A percentile compares a stretch with the other conserved stretches of the same genome.
phyloP scores from a whole-genome alignment of 2,888 invertebrate species.

The Leptinotarsa peninsularis region DNA sequence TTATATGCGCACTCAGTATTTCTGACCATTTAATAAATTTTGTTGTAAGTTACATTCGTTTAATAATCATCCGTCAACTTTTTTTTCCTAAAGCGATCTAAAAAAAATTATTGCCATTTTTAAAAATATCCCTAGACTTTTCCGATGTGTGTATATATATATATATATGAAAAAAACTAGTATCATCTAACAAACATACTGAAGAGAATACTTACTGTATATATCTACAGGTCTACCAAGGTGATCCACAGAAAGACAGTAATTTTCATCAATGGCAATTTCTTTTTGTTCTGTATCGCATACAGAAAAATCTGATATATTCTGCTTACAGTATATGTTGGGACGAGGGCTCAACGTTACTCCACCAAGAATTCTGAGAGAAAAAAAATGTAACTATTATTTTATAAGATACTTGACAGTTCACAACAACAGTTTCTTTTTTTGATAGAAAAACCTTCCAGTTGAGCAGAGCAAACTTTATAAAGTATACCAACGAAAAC shows the following conservation, averaged over 20 bases:
- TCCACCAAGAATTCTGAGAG: slow-evolving; percentile 86
- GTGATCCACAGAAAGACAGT: slow-evolving; percentile 96
- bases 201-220: slow-evolving; percentile 74
- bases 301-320: slow-evolving; percentile 95
- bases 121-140: no score
- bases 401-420: background rate
- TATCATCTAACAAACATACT: background rate
- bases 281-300: slow-evolving; percentile 96
- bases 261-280: slow-evolving; percentile 93
- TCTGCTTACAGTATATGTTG: slow-evolving; percentile 90
- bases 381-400: slow-evolving; percentile 13
- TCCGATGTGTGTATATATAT: background rate
- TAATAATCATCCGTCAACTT: no score
- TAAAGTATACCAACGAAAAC: no score
- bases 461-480: no score
- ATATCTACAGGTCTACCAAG: slow-evolving; percentile 94
- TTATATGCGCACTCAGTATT: no score
- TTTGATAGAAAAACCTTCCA: no score
- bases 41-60: no score
- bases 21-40: no score
- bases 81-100: no score
- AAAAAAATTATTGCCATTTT: no score
- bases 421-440: background rate
- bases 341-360: slow-evolving; percentile 94
- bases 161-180: background rate